phyloP scores from a whole-genome alignment of 2,113 vertebrate genomes.

The Nannobrachium achirus region DNA sequence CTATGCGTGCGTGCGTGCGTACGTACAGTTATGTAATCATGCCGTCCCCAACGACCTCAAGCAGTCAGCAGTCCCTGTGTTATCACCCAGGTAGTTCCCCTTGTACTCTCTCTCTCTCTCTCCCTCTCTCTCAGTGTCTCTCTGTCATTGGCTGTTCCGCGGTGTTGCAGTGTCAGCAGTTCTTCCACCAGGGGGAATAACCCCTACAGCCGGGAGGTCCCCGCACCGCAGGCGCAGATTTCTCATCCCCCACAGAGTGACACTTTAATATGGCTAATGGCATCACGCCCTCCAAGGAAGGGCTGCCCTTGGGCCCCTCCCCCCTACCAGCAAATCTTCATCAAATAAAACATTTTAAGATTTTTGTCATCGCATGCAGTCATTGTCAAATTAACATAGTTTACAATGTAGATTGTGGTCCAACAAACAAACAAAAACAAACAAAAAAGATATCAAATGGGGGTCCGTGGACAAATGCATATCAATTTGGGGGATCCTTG shows the following conservation, averaged over 20 bases:
- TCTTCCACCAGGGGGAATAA: conserved; percentile 24
- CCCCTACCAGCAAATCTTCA: conserved; percentile 31
- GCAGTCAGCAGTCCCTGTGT: conserved; percentile 58
- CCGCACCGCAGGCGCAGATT: conserved; percentile 53
- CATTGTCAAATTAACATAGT: too few species aligned
- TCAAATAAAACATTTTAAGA: too few species aligned
- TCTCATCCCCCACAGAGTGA: conserved; percentile 54
- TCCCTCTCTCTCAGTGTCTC: conserved; percentile 9
- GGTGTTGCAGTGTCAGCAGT: conserved; percentile 58
- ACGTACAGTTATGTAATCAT: conserved; percentile 58
- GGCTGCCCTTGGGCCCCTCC: neutral
- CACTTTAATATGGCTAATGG: conserved; percentile 57
- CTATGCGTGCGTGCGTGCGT: neutral
- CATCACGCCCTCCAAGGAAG: conserved; percentile 38
- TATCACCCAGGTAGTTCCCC: conserved; percentile 58
- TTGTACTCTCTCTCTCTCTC: conserved; percentile 4
- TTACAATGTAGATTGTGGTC: too few species aligned
- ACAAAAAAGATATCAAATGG: too few species aligned
- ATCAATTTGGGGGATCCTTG: too few species aligned
- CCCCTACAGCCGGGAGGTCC: conserved; percentile 25
- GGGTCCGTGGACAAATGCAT: too few species aligned
- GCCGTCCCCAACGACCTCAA: conserved; percentile 53
- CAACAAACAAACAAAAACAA: too few species aligned
- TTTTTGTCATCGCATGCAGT: too few species aligned
- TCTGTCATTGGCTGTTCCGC: too few species aligned